phyloP scores from a whole-genome alignment of 2,888 invertebrate species.

The Polydrusus tereticollis region DNA sequence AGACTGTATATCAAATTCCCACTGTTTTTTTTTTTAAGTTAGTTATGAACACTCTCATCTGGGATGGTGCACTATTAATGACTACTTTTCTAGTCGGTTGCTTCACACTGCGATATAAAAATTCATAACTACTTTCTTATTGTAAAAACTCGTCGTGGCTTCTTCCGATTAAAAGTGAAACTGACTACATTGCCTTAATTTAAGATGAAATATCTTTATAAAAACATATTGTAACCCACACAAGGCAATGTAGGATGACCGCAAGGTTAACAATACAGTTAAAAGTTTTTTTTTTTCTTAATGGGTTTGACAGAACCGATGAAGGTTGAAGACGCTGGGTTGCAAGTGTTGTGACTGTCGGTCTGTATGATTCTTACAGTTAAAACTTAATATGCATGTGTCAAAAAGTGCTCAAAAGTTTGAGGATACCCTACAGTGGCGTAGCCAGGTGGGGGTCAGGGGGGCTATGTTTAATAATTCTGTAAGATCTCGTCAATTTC shows the following conservation, averaged over 20 bases:
- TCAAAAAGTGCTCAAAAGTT: too few species aligned
- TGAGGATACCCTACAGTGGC: too few species aligned
- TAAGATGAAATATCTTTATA: slow-evolving; percentile 31
- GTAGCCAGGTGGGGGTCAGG: too few species aligned
- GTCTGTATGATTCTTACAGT: too few species aligned
- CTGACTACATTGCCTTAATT: slow-evolving; percentile 7
- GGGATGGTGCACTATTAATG: background rate
- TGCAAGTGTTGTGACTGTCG: background rate
- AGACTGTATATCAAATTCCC: too few species aligned
- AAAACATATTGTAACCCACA: slow-evolving; percentile 28
- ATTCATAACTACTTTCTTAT: slow-evolving; percentile 17
- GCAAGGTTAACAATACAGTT: slow-evolving; percentile 31
- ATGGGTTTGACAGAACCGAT: background rate
- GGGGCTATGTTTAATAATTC: too few species aligned
- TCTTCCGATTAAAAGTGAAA: slow-evolving; percentile 32
- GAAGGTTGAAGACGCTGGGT: background rate
- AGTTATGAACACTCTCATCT: background rate
- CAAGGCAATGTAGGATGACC: slow-evolving; percentile 37
- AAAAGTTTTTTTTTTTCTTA: background rate
- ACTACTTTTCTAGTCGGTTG: background rate
- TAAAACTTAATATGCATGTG: too few species aligned
- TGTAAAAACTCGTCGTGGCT: slow-evolving; percentile 20
- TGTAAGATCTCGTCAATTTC: too few species aligned
- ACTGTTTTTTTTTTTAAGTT: too few species aligned
- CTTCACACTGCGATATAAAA: background rate